Conservation (phyloP, 2,888 invertebrate genomes). For the Morpho helenor region DNA sequence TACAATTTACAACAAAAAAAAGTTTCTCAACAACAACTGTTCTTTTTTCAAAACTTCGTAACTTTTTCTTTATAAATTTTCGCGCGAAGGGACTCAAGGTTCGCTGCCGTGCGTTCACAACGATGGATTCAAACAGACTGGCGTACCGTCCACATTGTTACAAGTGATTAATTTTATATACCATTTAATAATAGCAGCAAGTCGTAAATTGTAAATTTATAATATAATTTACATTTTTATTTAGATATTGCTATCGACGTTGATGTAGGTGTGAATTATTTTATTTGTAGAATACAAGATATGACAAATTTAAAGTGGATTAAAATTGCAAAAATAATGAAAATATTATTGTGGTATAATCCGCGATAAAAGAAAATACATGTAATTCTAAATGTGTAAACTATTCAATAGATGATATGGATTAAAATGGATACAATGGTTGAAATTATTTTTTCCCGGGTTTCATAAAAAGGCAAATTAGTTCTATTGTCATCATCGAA, state of each 20-base stretch:
- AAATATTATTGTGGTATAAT: too few species aligned
- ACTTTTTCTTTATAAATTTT: constrained; percentile 6
- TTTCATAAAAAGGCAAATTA: too few species aligned
- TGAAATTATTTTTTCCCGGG: too few species aligned
- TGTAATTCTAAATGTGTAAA: too few species aligned
- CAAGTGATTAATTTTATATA: constrained; percentile 15
- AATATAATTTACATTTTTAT: constrained; percentile 14
- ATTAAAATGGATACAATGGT: too few species aligned
- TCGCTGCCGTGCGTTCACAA: constrained; percentile 8
- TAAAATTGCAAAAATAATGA: too few species aligned
- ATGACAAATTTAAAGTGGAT: background rate
- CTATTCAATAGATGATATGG: too few species aligned
- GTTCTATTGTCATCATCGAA: background rate
- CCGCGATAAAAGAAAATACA: too few species aligned
- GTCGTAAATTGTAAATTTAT: constrained; percentile 19
- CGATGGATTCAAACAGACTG: constrained; percentile 22
- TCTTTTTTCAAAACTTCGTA: constrained; percentile 1
- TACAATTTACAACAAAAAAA: constrained; percentile 3
- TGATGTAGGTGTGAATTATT: background rate
- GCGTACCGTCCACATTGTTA: constrained; percentile 11
- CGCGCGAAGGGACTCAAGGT: constrained; percentile 2
- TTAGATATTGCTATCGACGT: constrained; percentile 6
- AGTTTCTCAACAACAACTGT: background rate
- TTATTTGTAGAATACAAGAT: background rate
- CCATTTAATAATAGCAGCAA: constrained; percentile 6